A percentile compares a stretch with the other conserved stretches of the same genome.
phyloP scores from a whole-genome alignment of 2,113 vertebrate species.

The Antennarius striatus region DNA sequence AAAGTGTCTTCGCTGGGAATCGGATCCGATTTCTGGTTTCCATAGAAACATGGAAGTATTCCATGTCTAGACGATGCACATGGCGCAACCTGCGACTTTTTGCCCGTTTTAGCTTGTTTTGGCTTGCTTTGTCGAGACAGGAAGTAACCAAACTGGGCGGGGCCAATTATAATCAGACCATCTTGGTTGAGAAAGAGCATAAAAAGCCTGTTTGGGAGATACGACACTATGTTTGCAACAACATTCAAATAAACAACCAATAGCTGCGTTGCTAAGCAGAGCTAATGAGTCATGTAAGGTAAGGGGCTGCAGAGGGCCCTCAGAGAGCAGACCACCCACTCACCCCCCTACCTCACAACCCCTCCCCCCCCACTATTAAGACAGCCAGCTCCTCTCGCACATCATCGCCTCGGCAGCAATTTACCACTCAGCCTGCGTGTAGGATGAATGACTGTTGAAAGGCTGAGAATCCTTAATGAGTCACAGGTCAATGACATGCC shows the following conservation, averaged over 20 bases:
- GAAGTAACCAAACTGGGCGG: too few relatives aligned
- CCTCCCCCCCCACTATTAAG: constrained; percentile 59
- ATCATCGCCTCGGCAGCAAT: constrained; percentile 61
- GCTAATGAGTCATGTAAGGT: constrained; percentile 51
- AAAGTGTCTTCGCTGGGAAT: too few relatives aligned
- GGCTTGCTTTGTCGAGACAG: too few relatives aligned
- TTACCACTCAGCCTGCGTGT: constrained; percentile 40
- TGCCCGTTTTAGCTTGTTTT: too few relatives aligned
- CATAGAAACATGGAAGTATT: too few relatives aligned
- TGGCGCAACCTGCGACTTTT: too few relatives aligned
- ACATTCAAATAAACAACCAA: constrained; percentile 12
- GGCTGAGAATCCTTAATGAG: constrained; percentile 63
- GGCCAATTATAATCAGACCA: too few relatives aligned
- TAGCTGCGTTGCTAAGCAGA: constrained; percentile 31
- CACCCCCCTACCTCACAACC: constrained; percentile 38
- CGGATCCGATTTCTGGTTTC: too few relatives aligned
- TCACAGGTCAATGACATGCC: constrained; percentile 60
- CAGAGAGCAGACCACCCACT: constrained; percentile 61
- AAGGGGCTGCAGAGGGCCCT: constrained; percentile 36
- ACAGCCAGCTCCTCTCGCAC: constrained; percentile 34
- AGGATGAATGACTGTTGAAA: constrained; percentile 41
- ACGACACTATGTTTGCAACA: constrained; percentile 14
- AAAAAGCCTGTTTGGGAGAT: constrained; percentile 13
- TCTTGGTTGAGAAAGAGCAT: not conserved
- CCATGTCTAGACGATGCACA: too few relatives aligned